A percentile compares a stretch with the other conserved stretches of the same genome.
phyloP scores from a whole-genome alignment of 2,797 vertebrate species.

The Enteromius fasciolatus region DNA sequence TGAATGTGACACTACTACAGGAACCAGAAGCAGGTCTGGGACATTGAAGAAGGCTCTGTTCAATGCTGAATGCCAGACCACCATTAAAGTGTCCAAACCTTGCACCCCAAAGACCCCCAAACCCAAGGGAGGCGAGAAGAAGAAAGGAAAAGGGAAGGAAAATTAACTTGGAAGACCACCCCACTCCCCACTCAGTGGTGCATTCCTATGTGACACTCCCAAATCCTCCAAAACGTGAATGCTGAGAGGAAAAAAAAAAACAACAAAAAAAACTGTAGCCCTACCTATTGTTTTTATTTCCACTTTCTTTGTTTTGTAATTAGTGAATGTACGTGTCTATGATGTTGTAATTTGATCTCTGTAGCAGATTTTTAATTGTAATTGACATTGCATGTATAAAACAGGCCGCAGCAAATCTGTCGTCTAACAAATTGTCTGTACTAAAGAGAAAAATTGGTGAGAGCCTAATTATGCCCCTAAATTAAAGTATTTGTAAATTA shows the following conservation, averaged over 20 bases:
- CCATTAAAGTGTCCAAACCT: constrained; percentile 88
- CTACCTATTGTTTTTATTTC: constrained; percentile 55
- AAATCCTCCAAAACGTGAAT: constrained; percentile 51
- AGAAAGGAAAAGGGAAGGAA: constrained; percentile 85
- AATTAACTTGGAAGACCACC: constrained; percentile 66
- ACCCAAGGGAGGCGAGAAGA: constrained; percentile 79
- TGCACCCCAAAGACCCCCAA: constrained; percentile 87
- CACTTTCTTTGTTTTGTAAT: constrained; percentile 49
- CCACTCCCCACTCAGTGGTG: constrained; percentile 55
- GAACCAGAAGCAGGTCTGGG: constrained; percentile 85
- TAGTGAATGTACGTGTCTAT: constrained; percentile 52
- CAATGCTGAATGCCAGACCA: constrained; percentile 88
- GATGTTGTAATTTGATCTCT: constrained; percentile 53
- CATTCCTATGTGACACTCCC: constrained; percentile 57
- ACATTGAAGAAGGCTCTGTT: constrained; percentile 88
- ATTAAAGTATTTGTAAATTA: constrained; percentile 27
- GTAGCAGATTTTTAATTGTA: constrained; percentile 54
- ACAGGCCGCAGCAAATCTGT: constrained; percentile 31
- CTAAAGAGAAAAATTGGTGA: constrained; percentile 43
- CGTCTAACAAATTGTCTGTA: constrained; percentile 46
- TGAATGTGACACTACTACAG: constrained; percentile 80
- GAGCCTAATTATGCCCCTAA: constrained; percentile 32
- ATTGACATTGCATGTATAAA: constrained; percentile 50
- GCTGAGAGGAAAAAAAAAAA: constrained; percentile 20
- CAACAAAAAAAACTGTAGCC: constrained; percentile 44